A percentile compares a stretch with the other conserved stretches of the same genome.
Conservation (phyloP, 2,888 invertebrate genomes). For the Druceiella hillmani region DNA sequence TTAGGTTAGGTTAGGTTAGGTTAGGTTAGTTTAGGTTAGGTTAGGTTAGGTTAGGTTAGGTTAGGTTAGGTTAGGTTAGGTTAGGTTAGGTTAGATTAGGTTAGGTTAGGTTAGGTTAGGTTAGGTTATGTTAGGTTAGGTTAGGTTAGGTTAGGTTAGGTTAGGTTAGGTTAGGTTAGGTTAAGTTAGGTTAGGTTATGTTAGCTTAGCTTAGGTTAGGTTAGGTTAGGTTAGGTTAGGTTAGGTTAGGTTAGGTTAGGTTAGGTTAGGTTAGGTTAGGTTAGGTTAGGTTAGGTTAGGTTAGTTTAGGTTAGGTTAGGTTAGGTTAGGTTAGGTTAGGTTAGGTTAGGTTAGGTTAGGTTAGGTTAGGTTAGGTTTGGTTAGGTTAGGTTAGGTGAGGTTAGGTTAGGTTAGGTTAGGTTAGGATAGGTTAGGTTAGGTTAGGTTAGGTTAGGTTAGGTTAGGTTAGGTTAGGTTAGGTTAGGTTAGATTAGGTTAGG, state of each 20-base stretch:
- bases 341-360: constrained; percentile 24
- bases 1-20: no score
- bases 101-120: constrained; percentile 8
- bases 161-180: no score
- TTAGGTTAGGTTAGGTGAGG: constrained; percentile 25
- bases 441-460: constrained; percentile 26
- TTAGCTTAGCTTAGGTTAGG: constrained; percentile 26
- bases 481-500: constrained; percentile 25
- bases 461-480: constrained; percentile 26
- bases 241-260: constrained; percentile 25
- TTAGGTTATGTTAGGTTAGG: constrained; percentile 14
- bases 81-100: no score
- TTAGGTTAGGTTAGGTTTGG: constrained; percentile 24
- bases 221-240: constrained; percentile 26
- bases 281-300: constrained; percentile 25
- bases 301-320: constrained; percentile 25
- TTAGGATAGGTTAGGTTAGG: constrained; percentile 26
- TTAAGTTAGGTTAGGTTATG: constrained; percentile 26
- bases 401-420: constrained; percentile 24
- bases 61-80: no score
- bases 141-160: no score
- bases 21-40: no score
- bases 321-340: constrained; percentile 23
- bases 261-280: constrained; percentile 25
- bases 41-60: no score